Base-by-base conservation (phyloP, 1,140 invertebrate species). In the Anastatus disparis region DNA sequence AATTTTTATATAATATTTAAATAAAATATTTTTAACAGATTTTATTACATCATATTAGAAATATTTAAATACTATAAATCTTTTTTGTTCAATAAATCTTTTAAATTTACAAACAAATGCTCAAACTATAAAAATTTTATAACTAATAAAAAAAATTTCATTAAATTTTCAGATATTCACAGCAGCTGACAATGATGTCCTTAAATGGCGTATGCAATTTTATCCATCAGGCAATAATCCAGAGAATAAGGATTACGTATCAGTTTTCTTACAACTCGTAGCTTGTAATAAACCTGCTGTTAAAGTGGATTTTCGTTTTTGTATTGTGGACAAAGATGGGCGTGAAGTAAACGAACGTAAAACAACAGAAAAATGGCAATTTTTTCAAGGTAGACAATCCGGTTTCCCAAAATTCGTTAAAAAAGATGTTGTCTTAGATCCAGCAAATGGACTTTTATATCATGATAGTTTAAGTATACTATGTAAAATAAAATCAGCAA, bases 161-260 rank as follows among this genome's bases (percentile, higher is more conserved):
- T n/a, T n/a, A n/a, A n/a, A n/a, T n/a, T 12, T 22, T 52, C 42
- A 63, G 61, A 15, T 50, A 0, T 63, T 63, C 44, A 35, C 42
- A 13, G 8, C 61, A 3, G 17, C n/a, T 10, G 9, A n/a, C 1
- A 3, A 50, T n/a, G 17, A 35, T 4, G 0, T 13, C 1, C 61
- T 63, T 12, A 48, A 63, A 15, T 63, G 61, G 61, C 40, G 61
- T 4, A 48, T 63, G 27, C 44, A 50, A 17, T 50, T 63, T 38
- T 63, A 63, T n/a, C 61, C 61, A 9, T 20, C 15, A 3, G 61
- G 61, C 29, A 63, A 63, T 29, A 48, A 63, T 22, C 27, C 29
- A 9, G 61, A 63, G 46, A 50, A 63, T 24, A 48, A 38, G 26
- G 61, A 63, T 15, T 63, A 63, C 61, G 27, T 63, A 1, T 63